Percentiles rank a stretch among this genome's conserved stretches.
Evolutionary conservation across 2,888 invertebrate species (phyloP).

Genomic region (Drosophila vallismaia): DNA sequence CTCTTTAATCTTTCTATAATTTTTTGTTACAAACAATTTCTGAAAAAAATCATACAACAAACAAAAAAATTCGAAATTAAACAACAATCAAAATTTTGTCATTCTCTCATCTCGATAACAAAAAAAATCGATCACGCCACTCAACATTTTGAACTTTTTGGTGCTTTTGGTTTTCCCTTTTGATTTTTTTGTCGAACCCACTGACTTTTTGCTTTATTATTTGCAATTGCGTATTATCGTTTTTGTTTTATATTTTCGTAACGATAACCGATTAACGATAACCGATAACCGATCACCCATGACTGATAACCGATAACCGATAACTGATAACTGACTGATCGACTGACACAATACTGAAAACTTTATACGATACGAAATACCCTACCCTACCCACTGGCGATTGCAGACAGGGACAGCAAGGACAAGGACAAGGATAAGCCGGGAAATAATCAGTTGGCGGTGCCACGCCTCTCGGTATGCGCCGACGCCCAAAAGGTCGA

Average conservation of each 20-base stretch:
- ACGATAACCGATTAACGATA: neutral
- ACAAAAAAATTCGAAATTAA: constrained; percentile 48
- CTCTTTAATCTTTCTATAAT: neutral
- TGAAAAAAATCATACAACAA: constrained; percentile 12
- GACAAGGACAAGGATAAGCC: constrained; percentile 92
- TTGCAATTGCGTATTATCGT: neutral
- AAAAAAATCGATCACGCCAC: constrained; percentile 5
- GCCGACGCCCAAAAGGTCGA: constrained; percentile 97
- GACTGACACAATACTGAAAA: neutral
- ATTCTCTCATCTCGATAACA: constrained; percentile 58
- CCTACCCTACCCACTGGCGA: constrained; percentile 35
- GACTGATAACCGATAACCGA: constrained; percentile 18
- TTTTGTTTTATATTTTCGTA: neutral
- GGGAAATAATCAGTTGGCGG: constrained; percentile 89
- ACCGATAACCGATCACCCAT: constrained; percentile 6
- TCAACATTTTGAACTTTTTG: constrained; percentile 19
- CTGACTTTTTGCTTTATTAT: constrained; percentile 21
- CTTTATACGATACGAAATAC: constrained; percentile 32
- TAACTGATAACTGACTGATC: constrained; percentile 7
- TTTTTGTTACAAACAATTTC: neutral
- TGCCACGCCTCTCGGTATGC: constrained; percentile 95
- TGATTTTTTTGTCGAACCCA: constrained; percentile 2
- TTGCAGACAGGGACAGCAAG: constrained; percentile 90
- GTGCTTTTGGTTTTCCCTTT: constrained; percentile 1
- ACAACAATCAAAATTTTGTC: constrained; percentile 54